phyloP scores from a whole-genome alignment of 2,113 vertebrate species.

The Erythrocercus mccallii region DNA sequence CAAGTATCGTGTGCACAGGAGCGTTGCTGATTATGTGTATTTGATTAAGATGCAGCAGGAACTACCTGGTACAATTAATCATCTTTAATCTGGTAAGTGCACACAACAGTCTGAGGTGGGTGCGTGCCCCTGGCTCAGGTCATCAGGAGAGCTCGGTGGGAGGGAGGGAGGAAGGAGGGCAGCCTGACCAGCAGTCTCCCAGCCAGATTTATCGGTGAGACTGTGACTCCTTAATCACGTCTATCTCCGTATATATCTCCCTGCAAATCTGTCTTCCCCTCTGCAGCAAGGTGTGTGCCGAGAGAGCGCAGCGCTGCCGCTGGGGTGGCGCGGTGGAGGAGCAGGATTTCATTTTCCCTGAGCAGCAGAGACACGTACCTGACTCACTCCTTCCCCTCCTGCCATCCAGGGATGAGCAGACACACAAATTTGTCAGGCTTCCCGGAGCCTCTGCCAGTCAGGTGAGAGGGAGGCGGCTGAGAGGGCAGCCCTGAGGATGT shows the following conservation, averaged over 20 bases:
- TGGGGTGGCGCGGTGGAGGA: background rate
- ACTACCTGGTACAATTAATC: background rate
- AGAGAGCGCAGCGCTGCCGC: background rate
- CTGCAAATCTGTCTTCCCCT: background rate
- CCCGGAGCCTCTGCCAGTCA: background rate
- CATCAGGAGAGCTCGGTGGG: accelerated
- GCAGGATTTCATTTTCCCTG: background rate
- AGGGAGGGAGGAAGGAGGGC: background rate
- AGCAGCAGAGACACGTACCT: background rate
- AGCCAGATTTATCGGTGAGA: background rate
- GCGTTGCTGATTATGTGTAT: background rate
- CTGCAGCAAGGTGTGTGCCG: background rate
- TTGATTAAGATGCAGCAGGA: slow-evolving; percentile 24
- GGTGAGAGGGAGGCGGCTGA: slow-evolving; percentile 46
- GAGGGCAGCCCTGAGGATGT: background rate
- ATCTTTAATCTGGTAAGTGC: background rate
- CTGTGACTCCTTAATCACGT: background rate
- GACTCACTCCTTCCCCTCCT: slow-evolving; percentile 3
- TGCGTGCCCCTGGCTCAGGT: background rate
- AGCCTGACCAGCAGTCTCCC: background rate
- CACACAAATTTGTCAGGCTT: background rate
- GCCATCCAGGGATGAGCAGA: background rate
- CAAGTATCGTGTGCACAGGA: background rate
- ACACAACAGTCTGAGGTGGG: background rate
- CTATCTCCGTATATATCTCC: background rate